These are phyloP conservation scores for Passer domesticus DNA, from an alignment of 2,113 vertebrate genomes.

Conservation along the genomic window DNA sequence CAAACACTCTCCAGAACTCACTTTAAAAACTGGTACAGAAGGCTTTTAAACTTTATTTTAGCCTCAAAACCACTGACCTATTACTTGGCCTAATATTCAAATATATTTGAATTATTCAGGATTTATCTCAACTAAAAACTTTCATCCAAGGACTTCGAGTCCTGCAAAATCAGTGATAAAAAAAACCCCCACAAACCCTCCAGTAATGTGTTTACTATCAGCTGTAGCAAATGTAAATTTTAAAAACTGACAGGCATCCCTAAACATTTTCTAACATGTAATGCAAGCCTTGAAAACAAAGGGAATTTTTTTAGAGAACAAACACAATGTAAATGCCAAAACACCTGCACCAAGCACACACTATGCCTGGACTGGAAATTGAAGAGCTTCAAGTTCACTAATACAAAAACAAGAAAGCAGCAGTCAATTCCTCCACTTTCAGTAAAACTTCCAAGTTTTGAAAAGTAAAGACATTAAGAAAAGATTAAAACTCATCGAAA, in stretches of 20 bases:
- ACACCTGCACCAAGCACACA: not conserved
- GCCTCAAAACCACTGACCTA: not conserved
- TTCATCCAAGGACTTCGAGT: not conserved
- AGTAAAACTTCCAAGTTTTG: not conserved
- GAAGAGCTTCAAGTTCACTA: not conserved
- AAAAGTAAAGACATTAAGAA: not conserved
- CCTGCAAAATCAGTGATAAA: not conserved
- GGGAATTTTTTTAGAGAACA: not conserved
- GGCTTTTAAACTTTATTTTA: not conserved
- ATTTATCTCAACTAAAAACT: not conserved
- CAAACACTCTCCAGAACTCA: not conserved
- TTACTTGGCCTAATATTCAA: not conserved
- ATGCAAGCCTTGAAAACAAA: not conserved
- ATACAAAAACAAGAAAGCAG: not conserved
- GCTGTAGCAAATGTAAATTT: not conserved
- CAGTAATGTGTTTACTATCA: not conserved
- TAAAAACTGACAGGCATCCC: not conserved
- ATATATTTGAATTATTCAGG: not conserved
- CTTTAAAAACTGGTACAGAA: not conserved
- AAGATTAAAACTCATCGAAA: not conserved
- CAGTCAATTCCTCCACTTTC: not conserved
- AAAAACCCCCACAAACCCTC: rapidly evolving
- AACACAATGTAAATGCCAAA: not conserved
- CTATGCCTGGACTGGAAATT: not conserved
- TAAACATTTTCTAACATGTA: not conserved